These are phyloP conservation scores for Pollenia angustigena DNA, from an alignment of 2,888 invertebrate genomes.

Conservation along the genomic window DNA sequence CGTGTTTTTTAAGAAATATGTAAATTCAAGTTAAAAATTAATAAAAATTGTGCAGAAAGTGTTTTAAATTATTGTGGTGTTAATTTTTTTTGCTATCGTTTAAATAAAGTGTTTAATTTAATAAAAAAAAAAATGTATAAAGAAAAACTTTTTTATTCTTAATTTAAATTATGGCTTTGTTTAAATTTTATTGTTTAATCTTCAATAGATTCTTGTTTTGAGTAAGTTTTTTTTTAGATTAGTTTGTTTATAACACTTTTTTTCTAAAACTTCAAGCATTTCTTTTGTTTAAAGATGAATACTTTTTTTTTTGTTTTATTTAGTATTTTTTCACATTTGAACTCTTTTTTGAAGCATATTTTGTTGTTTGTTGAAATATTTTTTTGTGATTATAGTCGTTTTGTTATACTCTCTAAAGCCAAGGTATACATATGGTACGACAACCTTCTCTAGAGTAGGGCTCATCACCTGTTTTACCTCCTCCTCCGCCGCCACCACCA, in stretches of 20 bases:
- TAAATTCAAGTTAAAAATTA: not conserved
- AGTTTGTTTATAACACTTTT: slow-evolving; percentile 35
- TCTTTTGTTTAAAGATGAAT: slow-evolving; percentile 45
- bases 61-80: not conserved
- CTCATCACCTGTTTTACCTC: slow-evolving; percentile 77
- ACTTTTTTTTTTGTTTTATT: slow-evolving; percentile 37
- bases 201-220: not conserved
- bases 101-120: slow-evolving; percentile 10
- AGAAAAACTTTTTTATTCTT: not conserved
- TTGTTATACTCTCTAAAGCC: slow-evolving; percentile 78
- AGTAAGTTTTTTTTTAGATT: slow-evolving; percentile 26
- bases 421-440: slow-evolving; percentile 83
- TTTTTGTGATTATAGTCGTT: slow-evolving; percentile 11
- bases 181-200: not conserved
- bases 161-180: not conserved
- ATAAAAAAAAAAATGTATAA: not conserved
- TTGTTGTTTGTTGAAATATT: slow-evolving; percentile 14
- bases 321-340: slow-evolving; percentile 45
- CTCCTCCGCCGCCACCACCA: slow-evolving; percentile 59
- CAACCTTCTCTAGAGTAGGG: slow-evolving; percentile 80
- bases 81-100: not conserved
- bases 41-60: not conserved
- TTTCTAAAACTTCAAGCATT: slow-evolving; percentile 42
- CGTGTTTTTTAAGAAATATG: slow-evolving; percentile 6
- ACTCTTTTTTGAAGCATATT: slow-evolving; percentile 33